Evolutionary conservation across 2,113 vertebrate genomes (phyloP).

Genomic region (Poecilia latipinna): DNA sequence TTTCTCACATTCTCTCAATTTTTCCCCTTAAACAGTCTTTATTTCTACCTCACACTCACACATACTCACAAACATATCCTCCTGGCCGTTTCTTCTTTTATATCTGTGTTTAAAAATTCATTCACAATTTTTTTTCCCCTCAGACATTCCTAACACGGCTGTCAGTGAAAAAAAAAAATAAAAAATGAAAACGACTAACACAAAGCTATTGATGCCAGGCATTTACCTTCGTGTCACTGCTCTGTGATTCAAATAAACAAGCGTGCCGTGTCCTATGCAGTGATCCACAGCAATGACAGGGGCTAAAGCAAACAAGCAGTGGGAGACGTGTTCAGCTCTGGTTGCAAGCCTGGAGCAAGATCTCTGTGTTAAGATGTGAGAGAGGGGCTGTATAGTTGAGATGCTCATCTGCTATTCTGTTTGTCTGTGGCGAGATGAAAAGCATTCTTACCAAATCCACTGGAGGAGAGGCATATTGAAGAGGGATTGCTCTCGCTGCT

Average conservation of each 20-base stretch:
- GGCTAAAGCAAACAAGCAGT: slow-evolving; percentile 42
- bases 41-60: background rate
- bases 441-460: slow-evolving; percentile 70
- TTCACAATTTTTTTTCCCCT: slow-evolving; percentile 14
- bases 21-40: background rate
- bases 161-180: slow-evolving; percentile 5
- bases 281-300: slow-evolving; percentile 23
- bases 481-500: slow-evolving; percentile 54
- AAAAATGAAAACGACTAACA: background rate
- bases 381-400: slow-evolving; percentile 34
- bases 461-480: slow-evolving; percentile 61
- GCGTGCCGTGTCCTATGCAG: slow-evolving; percentile 25
- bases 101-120: slow-evolving; percentile 37
- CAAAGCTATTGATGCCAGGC: background rate
- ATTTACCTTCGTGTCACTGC: slow-evolving; percentile 10
- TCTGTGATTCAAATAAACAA: slow-evolving; percentile 36
- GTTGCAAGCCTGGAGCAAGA: slow-evolving; percentile 41
- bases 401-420: slow-evolving; percentile 74
- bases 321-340: slow-evolving; percentile 31
- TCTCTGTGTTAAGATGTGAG: slow-evolving; percentile 44
- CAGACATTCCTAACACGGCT: slow-evolving; percentile 9
- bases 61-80: slow-evolving; percentile 2
- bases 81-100: slow-evolving; percentile 27
- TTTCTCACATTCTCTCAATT: background rate
- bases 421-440: slow-evolving; percentile 68